Conservation (phyloP, 2,113 vertebrate species). For the Crypturellus undulatus region DNA sequence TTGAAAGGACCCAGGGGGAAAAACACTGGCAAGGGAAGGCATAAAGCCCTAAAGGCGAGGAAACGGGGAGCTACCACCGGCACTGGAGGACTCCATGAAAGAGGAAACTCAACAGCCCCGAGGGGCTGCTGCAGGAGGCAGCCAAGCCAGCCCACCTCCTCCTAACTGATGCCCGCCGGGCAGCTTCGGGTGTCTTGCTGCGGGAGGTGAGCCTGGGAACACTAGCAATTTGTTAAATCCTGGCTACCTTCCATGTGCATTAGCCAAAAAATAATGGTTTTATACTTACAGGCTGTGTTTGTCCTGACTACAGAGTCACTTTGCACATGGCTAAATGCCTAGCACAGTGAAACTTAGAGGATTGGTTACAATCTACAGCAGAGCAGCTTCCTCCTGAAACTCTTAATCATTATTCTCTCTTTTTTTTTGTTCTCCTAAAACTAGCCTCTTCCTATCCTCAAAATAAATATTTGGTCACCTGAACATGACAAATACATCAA, state of each 20-base stretch:
- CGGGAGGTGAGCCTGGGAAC: not conserved
- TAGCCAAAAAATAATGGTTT: not conserved
- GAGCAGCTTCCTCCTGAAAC: not conserved
- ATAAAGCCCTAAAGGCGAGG: not conserved
- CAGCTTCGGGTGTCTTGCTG: not conserved
- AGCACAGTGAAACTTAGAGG: not conserved
- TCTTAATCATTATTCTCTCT: not conserved
- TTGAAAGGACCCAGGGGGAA: not conserved
- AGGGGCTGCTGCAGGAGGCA: not conserved
- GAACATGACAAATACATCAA: not conserved
- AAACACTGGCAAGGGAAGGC: not conserved
- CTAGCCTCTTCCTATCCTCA: not conserved
- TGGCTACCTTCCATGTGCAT: not conserved
- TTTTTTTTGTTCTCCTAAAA: not conserved
- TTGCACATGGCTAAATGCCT: not conserved
- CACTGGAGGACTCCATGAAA: not conserved
- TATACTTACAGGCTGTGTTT: not conserved
- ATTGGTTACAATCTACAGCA: not conserved
- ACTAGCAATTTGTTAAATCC: not conserved
- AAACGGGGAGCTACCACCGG: not conserved
- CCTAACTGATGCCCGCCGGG: not conserved
- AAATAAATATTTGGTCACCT: constrained; percentile 20
- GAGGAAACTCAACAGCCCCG: not conserved
- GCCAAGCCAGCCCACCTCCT: not conserved
- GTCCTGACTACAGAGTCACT: not conserved